Evolutionary conservation across 1,140 invertebrate genomes (phyloP).

Genomic region (Telenomus remus): DNA sequence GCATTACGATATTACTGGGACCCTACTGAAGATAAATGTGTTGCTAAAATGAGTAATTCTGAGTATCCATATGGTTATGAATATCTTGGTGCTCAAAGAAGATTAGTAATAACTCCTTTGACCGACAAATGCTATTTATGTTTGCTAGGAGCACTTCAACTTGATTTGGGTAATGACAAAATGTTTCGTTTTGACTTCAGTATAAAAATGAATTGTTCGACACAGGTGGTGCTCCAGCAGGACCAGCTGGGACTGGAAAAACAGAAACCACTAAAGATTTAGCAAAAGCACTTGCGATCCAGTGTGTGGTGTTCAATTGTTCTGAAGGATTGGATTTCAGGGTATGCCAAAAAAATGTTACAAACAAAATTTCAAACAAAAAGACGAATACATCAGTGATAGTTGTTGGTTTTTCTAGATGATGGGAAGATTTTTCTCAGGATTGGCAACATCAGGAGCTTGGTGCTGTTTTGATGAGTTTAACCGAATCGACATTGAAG

Average conservation of each 20-base stretch:
- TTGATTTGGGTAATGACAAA: not conserved
- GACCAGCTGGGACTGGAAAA: slow-evolving; percentile 79
- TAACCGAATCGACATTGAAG: slow-evolving; percentile 94
- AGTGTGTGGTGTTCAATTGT: slow-evolving; percentile 96
- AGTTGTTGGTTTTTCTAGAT: slow-evolving; percentile 70
- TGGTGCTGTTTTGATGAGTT: slow-evolving; percentile 98
- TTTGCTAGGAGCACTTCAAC: not conserved
- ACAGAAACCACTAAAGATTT: slow-evolving; percentile 87
- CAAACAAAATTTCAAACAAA: too few species aligned
- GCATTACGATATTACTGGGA: slow-evolving; percentile 95
- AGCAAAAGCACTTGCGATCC: slow-evolving; percentile 91
- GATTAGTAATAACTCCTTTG: slow-evolving; percentile 82
- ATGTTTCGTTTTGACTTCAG: too few species aligned
- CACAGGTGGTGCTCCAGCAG: slow-evolving; percentile 87
- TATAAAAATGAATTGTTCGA: too few species aligned
- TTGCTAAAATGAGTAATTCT: slow-evolving; percentile 92
- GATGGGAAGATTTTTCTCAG: slow-evolving; percentile 94
- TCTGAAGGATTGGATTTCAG: slow-evolving; percentile 94
- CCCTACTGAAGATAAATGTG: slow-evolving; percentile 77
- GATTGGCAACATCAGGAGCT: slow-evolving; percentile 89
- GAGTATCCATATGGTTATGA: slow-evolving; percentile 92
- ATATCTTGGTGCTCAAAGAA: slow-evolving; percentile 87
- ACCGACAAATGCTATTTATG: slow-evolving; percentile 76
- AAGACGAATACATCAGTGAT: too few species aligned
- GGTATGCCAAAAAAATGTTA: too few species aligned